Conservation (phyloP, 2,113 vertebrate genomes). For the Tinamus guttatus region DNA sequence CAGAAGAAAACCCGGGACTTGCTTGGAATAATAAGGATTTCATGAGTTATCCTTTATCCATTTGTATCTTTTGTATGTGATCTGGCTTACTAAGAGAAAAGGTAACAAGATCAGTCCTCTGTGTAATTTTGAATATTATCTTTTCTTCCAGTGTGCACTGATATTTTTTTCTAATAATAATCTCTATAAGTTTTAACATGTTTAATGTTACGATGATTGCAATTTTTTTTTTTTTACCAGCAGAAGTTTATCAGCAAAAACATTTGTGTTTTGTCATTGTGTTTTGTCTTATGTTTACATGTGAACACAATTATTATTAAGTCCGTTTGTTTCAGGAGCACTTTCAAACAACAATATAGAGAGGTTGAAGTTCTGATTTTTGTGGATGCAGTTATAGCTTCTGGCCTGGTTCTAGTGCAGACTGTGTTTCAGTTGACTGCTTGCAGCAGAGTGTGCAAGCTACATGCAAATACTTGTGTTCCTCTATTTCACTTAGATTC, state of each 20-base stretch:
- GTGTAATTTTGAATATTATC: background rate
- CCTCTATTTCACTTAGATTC: background rate
- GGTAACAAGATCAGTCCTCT: background rate
- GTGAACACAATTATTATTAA: background rate
- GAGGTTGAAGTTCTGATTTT: constrained; percentile 14
- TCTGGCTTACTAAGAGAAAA: background rate
- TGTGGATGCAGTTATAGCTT: constrained; percentile 26
- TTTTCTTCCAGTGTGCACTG: background rate
- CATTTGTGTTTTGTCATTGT: background rate
- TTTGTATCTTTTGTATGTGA: background rate
- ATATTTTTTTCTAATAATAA: background rate
- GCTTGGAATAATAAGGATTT: background rate
- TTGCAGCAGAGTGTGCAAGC: background rate
- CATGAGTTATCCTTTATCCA: background rate
- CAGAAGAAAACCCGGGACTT: background rate
- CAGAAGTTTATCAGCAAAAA: background rate
- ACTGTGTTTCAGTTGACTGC: too few species aligned
- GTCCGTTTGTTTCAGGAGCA: background rate
- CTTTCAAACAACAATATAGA: background rate
- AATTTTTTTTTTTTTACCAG: background rate
- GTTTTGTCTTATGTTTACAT: background rate
- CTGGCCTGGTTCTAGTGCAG: background rate
- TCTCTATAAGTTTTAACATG: background rate
- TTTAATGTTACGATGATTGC: background rate
- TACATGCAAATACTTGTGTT: background rate